Evolutionary conservation across 1,140 invertebrate species (phyloP), one percentile per base, ranked within the genome.

Genomic region (Aphelenchoides besseyi): DNA sequence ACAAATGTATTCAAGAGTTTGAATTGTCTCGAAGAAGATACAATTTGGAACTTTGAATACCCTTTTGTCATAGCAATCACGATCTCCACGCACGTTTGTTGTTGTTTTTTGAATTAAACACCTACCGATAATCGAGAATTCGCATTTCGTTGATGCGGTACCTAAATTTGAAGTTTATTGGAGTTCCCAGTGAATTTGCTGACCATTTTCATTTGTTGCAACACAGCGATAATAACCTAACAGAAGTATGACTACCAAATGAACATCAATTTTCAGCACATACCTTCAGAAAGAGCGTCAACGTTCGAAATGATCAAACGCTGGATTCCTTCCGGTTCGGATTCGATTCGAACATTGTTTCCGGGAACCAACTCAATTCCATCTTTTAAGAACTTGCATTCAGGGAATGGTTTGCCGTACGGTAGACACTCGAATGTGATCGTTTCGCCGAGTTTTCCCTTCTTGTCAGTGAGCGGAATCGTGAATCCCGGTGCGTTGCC

Each of bases 391-490:
- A 77, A 82, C 63, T 83, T 83, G 32, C 18, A 82, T 84, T 8
- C 36, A 0, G 79, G 79, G 79, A 81, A 81, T 3, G 79, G 81
- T 28, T 83, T 82, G 32, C 82, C 83, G 66, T 82, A 82, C 26
- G 83, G 82, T 29, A 83, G 73, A 32, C 82, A 83, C 68, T 84
- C 83, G 69, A 83, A 85, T 16, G 71, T 71, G n/a, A 84, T 81
- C 16, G 72, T 82, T 28, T 83, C 81, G 16, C 83, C 83, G 12
- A 62, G 66, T 26, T 80, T 77, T 3, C 73, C 77, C 8, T 71
- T 67, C 64, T 82, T 79, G 2, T 75, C 57, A 2, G 78, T 82
- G 33, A 83, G 53, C 3, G 83, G 82, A 55, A 82, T 81, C 2
- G 77, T 80, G 72, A 83, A 83, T 18, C 82, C 82, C 9, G 82